phyloP scores from a whole-genome alignment of 2,888 invertebrate genomes.

The Spodoptera littoralis region DNA sequence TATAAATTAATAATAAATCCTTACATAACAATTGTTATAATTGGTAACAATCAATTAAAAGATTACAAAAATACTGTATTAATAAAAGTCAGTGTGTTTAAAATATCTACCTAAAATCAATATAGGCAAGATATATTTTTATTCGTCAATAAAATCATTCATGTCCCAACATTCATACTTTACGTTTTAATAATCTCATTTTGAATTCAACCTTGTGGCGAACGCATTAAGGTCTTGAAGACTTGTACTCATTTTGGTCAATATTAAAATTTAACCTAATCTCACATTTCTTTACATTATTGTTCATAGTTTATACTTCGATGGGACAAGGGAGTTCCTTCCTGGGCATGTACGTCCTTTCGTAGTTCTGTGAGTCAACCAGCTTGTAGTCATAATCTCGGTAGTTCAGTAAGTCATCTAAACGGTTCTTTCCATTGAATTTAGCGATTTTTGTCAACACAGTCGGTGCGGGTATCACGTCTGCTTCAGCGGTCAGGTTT shows the following conservation, averaged over 20 bases:
- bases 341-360: constrained; percentile 72
- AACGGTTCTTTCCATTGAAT: constrained; percentile 76
- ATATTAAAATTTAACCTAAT: constrained; percentile 1
- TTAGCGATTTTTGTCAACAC: constrained; percentile 77
- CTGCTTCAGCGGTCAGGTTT: constrained; percentile 77
- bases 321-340: constrained; percentile 70
- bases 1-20: constrained; percentile 45
- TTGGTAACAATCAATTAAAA: constrained; percentile 61
- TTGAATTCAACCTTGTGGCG: constrained; percentile 10
- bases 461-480: constrained; percentile 70
- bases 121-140: constrained; percentile 33
- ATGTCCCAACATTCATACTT: constrained; percentile 5
- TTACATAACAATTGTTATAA: constrained; percentile 37
- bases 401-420: constrained; percentile 80
- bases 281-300: constrained; percentile 2
- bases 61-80: constrained; percentile 32
- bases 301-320: constrained; percentile 47
- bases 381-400: constrained; percentile 80
- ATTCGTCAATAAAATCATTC: constrained; percentile 11
- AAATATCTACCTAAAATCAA: constrained; percentile 27
- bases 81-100: constrained; percentile 22
- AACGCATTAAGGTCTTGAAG: neutral
- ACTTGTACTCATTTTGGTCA: neutral
- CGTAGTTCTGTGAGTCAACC: constrained; percentile 70
- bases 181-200: constrained; percentile 30